Conservation (phyloP, 2,888 invertebrate species). For the Volucella zonaria region DNA sequence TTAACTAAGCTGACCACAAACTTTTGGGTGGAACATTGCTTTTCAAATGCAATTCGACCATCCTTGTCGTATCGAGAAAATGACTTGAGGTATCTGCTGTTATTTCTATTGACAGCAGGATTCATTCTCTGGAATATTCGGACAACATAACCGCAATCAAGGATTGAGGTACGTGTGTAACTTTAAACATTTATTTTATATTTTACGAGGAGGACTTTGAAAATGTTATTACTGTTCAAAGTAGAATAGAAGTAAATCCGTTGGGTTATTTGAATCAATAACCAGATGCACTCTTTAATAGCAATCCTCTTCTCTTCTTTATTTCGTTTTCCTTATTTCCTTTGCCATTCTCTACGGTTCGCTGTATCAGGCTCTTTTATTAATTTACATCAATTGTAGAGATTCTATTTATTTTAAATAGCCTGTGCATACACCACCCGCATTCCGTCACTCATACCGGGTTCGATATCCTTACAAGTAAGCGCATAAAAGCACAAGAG, state of each 20-base stretch:
- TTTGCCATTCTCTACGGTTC: background rate
- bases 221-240: constrained; percentile 18
- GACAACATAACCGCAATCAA: no score
- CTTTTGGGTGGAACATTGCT: no score
- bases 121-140: no score
- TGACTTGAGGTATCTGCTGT: no score
- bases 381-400: constrained; percentile 61
- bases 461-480: constrained; percentile 66
- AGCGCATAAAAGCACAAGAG: constrained; percentile 56
- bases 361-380: constrained; percentile 28
- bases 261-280: constrained; percentile 9
- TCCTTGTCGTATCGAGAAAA: no score
- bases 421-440: constrained; percentile 52
- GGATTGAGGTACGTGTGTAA: no score
- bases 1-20: no score
- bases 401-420: constrained; percentile 67
- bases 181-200: no score
- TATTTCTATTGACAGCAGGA: no score
- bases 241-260: background rate
- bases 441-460: constrained; percentile 52
- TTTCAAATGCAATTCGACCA: no score
- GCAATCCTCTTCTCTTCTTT: constrained; percentile 20
- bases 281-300: constrained; percentile 37
- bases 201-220: background rate
- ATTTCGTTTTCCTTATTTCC: no score